Evolutionary conservation across 2,113 vertebrate genomes (phyloP).

Genomic region (Ibidorhyncha struthersii): DNA sequence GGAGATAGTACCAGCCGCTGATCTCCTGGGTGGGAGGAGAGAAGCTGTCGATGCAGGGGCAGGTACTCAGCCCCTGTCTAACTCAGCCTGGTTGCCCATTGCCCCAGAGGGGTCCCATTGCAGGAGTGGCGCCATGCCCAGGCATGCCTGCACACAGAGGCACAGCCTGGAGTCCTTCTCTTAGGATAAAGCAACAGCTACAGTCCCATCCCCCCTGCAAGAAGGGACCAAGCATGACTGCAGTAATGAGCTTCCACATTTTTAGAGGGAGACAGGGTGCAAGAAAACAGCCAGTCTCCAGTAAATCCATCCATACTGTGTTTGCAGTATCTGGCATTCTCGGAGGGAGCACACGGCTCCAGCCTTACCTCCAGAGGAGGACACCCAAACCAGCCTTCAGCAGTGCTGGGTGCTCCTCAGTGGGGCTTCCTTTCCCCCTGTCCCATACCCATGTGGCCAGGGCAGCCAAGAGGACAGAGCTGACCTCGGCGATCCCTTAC

Average conservation of each 20-base stretch:
- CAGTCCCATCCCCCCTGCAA: background rate
- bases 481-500: fast-evolving
- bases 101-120: background rate
- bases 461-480: background rate
- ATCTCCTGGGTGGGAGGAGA: conserved; percentile 72
- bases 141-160: background rate
- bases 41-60: background rate
- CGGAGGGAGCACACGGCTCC: fast-evolving
- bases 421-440: background rate
- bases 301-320: background rate
- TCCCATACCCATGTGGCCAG: background rate
- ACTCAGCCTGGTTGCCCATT: background rate
- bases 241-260: background rate
- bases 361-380: background rate
- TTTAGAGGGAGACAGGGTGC: background rate
- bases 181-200: background rate
- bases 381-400: background rate
- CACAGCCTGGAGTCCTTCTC: background rate
- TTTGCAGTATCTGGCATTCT: background rate
- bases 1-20: conserved; percentile 90
- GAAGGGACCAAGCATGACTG: no score
- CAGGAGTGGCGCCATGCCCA: background rate
- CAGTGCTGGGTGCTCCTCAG: background rate
- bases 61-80: background rate
- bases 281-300: background rate